Conservation (phyloP, 1,140 invertebrate genomes). For the Saccostrea cuccullata region DNA sequence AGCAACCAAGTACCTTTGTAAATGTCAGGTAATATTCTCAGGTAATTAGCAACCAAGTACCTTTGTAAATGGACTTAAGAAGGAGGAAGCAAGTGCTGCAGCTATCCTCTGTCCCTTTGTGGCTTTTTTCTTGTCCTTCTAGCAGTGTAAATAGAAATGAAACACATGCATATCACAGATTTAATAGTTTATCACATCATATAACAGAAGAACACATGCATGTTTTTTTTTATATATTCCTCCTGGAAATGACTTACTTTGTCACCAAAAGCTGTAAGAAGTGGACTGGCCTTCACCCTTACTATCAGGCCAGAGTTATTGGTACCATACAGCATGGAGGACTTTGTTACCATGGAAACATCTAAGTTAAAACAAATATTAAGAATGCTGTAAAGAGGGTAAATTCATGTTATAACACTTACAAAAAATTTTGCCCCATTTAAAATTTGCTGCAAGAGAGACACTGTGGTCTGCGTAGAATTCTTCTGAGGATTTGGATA, state of each 20-base stretch:
- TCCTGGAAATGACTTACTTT: conserved; percentile 12
- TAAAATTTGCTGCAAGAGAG: too few relatives aligned
- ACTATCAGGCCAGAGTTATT: conserved; percentile 19
- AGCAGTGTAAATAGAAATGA: conserved; percentile 13
- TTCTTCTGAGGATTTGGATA: too few relatives aligned
- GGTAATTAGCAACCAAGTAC: conserved; percentile 15
- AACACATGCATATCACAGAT: background rate
- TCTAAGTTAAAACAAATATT: conserved; percentile 9
- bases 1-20: conserved; percentile 36
- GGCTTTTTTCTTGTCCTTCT: conserved; percentile 17
- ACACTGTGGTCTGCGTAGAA: too few relatives aligned
- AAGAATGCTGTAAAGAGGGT: background rate
- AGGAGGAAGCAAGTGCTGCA: conserved; percentile 45
- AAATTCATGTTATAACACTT: too few relatives aligned
- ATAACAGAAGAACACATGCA: background rate
- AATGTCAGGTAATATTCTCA: background rate
- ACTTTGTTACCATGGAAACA: conserved; percentile 31
- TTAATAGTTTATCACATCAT: background rate
- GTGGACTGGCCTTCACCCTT: conserved; percentile 34
- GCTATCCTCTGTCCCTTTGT: conserved; percentile 52
- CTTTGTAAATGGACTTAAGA: conserved; percentile 52
- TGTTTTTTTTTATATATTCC: background rate
- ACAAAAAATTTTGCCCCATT: too few relatives aligned
- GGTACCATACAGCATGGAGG: conserved; percentile 41
- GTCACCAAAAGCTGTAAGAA: conserved; percentile 43